Evolutionary conservation across 2,797 vertebrate genomes (phyloP).

Genomic region (Arremon aurantiirostris): DNA sequence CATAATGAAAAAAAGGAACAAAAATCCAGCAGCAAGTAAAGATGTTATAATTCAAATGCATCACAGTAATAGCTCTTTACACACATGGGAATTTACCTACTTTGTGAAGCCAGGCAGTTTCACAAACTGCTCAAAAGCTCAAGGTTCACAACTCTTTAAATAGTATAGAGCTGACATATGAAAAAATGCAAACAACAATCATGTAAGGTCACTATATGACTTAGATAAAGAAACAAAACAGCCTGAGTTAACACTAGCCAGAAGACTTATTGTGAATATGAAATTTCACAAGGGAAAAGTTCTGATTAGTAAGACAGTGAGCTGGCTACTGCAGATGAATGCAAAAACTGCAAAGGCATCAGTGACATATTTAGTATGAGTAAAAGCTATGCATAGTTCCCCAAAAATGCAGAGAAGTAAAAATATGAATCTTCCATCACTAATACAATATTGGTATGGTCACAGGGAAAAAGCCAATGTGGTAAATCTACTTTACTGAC

Average conservation of each 20-base stretch:
- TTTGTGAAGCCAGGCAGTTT: neutral
- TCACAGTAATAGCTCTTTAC: neutral
- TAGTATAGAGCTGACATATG: neutral
- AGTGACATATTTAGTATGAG: neutral
- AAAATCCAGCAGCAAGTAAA: neutral
- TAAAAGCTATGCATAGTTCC: neutral
- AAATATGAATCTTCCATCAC: neutral
- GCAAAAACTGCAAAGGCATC: neutral
- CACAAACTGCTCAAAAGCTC: neutral
- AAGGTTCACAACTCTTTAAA: neutral
- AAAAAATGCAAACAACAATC: neutral
- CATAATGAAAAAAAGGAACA: constrained; percentile 10
- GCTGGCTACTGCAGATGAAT: neutral
- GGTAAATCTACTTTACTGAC: neutral
- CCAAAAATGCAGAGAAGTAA: neutral
- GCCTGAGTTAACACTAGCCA: neutral
- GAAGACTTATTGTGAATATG: neutral
- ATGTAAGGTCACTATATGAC: neutral
- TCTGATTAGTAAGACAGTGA: neutral
- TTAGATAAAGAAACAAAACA: neutral
- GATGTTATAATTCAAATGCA: neutral
- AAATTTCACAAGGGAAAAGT: neutral
- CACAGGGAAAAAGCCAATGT: neutral
- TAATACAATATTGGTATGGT: neutral
- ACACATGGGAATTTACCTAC: neutral